Conservation (phyloP, 2,888 invertebrate genomes). For the Prosapia bicincta region DNA sequence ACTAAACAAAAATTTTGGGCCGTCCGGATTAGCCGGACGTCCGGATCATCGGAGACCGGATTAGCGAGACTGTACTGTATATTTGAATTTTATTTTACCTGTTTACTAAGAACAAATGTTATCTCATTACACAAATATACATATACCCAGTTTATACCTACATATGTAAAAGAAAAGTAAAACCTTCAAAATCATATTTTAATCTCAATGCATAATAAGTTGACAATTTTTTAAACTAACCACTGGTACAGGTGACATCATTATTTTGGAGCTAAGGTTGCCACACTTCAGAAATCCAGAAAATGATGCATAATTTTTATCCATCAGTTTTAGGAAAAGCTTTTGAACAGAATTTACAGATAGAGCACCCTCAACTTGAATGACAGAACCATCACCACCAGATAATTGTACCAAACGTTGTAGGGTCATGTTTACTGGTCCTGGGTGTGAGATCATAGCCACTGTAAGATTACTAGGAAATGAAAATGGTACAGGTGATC, state of each 20-base stretch:
- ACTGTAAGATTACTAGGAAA: constrained; percentile 74
- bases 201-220: neutral
- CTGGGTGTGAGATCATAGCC: constrained; percentile 44
- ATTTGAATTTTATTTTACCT: too few relatives aligned
- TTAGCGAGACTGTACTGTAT: too few relatives aligned
- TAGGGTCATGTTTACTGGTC: constrained; percentile 43
- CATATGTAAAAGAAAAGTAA: too few relatives aligned
- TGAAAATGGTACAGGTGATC: constrained; percentile 70
- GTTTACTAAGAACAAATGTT: too few relatives aligned
- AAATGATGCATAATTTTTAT: constrained; percentile 69
- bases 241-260: constrained; percentile 71
- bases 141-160: too few relatives aligned
- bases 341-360: constrained; percentile 45
- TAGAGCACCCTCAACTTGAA: constrained; percentile 56
- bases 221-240: constrained; percentile 44
- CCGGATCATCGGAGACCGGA: too few relatives aligned
- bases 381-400: constrained; percentile 23
- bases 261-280: constrained; percentile 65
- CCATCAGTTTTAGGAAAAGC: constrained; percentile 64
- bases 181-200: too few relatives aligned
- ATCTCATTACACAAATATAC: too few relatives aligned
- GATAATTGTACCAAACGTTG: constrained; percentile 34
- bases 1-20: too few relatives aligned
- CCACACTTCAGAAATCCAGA: constrained; percentile 72
- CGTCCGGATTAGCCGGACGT: too few relatives aligned